Evolutionary conservation across 1,140 invertebrate species (phyloP), one percentile per base, ranked within the genome.

Genomic region (Drosophila kepulauana): DNA sequence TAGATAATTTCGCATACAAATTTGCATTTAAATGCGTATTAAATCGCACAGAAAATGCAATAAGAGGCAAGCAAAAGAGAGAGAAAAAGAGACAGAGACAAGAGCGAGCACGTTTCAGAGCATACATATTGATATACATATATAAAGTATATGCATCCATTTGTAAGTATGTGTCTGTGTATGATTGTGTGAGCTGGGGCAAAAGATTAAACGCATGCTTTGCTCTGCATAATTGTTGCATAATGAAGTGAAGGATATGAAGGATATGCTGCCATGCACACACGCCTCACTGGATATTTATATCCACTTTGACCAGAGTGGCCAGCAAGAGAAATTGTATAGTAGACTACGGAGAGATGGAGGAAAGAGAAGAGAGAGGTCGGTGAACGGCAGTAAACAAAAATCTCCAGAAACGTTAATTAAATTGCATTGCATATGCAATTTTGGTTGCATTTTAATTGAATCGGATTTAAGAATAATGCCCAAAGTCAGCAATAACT

Each of bases 211-310:
- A 89, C 81, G 86, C 86, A 85, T 90, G 85, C 86, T 89, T 89
- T 89, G 85, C 86, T 89, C 64, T 79, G 85, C 85, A 89, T 89
- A 89, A 89, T 89, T 89, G 85, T 89, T 89, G 85, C 86, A 85
- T 89, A 89, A 89, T 89, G 85, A 89, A 89, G 86, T 89, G 86
- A 81, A 90, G 81, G 85, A 88, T 89, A 89, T 88, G 80, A 88
- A 89, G 81, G 81, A 89, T 90, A 76, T 90, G 78, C 75, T 75
- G 81, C 51, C 70, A 68, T 56, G 57, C 63, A 73, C 78, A 58
- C 62, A 73, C 67, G 43, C 49, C 62, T 62, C 70, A 61, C 69
- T 89, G 85, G 66, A 79, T 88, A 89, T 89, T 85, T 89, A 89
- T 85, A 87, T 80, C 54, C 75, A 69, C 65, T 48, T 70, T 81